Evolutionary conservation across 2,113 vertebrate genomes (phyloP), one percentile per base, ranked within the genome.

Genomic region (Semicossyphus pulcher): DNA sequence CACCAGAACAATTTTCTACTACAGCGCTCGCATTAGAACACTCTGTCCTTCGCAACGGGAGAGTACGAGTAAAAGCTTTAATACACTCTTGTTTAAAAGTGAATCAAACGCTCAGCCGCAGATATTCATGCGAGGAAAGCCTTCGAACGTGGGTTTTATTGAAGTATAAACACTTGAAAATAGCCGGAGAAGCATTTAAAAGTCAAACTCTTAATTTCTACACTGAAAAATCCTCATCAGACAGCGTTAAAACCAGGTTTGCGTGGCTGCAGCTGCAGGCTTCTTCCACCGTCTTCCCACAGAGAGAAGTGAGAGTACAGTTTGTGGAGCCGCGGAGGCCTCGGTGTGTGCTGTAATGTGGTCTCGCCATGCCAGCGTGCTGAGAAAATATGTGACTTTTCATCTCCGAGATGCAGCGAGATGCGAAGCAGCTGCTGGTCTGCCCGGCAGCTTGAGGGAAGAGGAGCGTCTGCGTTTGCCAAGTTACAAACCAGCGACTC

Each of bases 391-490:
- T 91, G 91, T 57, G 71, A 86, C 59, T 88, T 79, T 83, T 86
- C 85, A 89, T 91, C 81, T 83, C 57, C 5, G 48, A 73, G 72
- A 90, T 84, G 81, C 71, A 81, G 68, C 29, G 65, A 87, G 88
- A 91, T 90, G 87, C 78, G 79, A 89, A 90, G 81, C 90, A 91
- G 92, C 91, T 90, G 90, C 81, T 72, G 0, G 66, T 78, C 85
- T 80, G 82, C 68, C 65, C 44, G 1, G 80, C 77, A 80, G 70
- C 79, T 73, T 72, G 68, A 18, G 63, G 71, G 83, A 59, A 78
- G 68, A 78, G 61, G 4, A 58, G 61, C 5, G 15, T 51, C 67
- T 59, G 66, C 16, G 10, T 36, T 18, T 66, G 88, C 71, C 71
- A 66, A 86, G 80, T 68, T 66, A 78, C 64, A 64, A 84, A 76